Evolutionary conservation across 2,888 invertebrate species (phyloP), one percentile per base, ranked within the genome.

Genomic region (Campoletis raptor): DNA sequence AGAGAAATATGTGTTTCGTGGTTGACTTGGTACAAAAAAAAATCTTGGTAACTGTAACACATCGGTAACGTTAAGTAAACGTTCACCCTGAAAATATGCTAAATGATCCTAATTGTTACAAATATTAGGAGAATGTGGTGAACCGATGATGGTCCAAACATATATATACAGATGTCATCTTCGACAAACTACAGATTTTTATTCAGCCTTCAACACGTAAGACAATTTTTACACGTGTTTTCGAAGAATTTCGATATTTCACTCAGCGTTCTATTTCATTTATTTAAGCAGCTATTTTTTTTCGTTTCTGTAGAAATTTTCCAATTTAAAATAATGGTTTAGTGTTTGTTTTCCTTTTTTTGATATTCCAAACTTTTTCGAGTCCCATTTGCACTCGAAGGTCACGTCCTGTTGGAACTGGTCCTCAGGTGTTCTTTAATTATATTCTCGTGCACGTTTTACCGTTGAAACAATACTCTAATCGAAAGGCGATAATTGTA

Each of bases 41-140:
- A 21, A 30, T 87, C 85, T 85, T 87, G 74, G 91, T 94, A 94
- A 94, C 94, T 94, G 94, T 94, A 94, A 91, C 91, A 91, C 83
- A 85, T 90, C 85, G 89, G 92, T 90, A 94, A 94, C 94, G 94
- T 94, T 94, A 94, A 92, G 90, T 88, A 93, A 94, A 91, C 91
- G 74, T 77, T 79, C 52, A 66, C n/a, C 54, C 15, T 64, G 69
- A 30, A 42, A 36, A 48, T 10, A n/a, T 87, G 93, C 90, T 94
- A 94, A 93, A 85, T 67, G 88, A 83, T 88, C 90, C 93, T 94
- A 94, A 94, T 93, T 92, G 92, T 92, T 93, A 93, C 92, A 89
- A 90, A 91, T 92, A 83, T 90, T 89, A 85, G 78, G 81, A 85
- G 85, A n/a, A 24, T n/a, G 36, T 45, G 36, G 52, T 81, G 45